Evolutionary conservation across 2,888 invertebrate species (phyloP).

Genomic region (Drosophila affinis): DNA sequence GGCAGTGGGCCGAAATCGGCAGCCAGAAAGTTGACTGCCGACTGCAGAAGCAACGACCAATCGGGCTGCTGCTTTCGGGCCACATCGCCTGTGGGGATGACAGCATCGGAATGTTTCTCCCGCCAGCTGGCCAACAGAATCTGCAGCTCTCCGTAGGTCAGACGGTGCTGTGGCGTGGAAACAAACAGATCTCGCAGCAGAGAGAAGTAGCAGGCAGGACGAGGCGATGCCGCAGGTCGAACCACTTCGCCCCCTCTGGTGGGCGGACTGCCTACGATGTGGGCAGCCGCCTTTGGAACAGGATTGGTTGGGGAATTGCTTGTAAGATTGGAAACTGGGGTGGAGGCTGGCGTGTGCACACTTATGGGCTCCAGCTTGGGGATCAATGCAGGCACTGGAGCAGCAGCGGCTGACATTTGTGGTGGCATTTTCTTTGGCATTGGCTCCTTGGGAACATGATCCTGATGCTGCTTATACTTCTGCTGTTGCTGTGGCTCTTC

Average conservation of each 20-base stretch:
- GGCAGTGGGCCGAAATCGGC: conserved; percentile 92
- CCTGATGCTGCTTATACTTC: conserved; percentile 49
- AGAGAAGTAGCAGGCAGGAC: conserved; percentile 91
- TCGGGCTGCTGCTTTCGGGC: conserved; percentile 81
- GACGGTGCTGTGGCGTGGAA: conserved; percentile 92
- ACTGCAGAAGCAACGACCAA: conserved; percentile 90
- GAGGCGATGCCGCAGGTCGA: conserved; percentile 85
- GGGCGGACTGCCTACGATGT: conserved; percentile 68
- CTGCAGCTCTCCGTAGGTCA: conserved; percentile 90
- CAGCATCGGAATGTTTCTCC: conserved; percentile 74
- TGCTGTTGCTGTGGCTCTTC: conserved; percentile 65
- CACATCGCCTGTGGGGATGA: conserved; percentile 85
- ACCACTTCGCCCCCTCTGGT: conserved; percentile 74
- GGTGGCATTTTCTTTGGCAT: conserved; percentile 35
- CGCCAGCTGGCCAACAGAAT: conserved; percentile 90
- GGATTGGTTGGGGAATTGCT: conserved; percentile 36
- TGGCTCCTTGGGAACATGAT: conserved; percentile 27
- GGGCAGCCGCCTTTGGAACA: conserved; percentile 12
- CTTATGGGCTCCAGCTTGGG: conserved; percentile 76
- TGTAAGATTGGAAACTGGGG: conserved; percentile 22
- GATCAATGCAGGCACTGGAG: conserved; percentile 29
- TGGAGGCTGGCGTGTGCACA: conserved; percentile 15
- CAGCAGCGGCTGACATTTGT: not conserved
- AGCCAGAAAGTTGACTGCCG: conserved; percentile 92
- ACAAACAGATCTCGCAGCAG: conserved; percentile 94